Base-by-base conservation (phyloP, 2,113 vertebrate species). In the Crotophaga sulcirostris region DNA sequence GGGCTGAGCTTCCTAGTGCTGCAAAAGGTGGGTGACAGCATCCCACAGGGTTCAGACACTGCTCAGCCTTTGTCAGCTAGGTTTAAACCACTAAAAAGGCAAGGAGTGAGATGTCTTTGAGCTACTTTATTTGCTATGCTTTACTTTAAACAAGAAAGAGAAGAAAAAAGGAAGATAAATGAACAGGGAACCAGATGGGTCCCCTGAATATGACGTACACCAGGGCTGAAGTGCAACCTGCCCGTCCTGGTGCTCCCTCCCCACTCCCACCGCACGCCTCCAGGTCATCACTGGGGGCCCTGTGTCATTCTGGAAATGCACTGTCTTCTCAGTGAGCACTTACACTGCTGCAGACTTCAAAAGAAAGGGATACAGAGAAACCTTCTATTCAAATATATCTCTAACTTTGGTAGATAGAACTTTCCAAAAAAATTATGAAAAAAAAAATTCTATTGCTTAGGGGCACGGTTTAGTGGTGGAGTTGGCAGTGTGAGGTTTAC, bases 141-240 rank as follows among this genome's bases (percentile, higher is more conserved):
- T 77, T 33, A 25, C 29, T 90, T 60, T 36, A 52, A 54, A 54
- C 12, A 34, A 36, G 64, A 34, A 40, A 72, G 20, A 54, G 38
- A 77, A 33, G 28, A 18, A 16, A 45, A 45, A 68, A 44, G 28
- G n/a, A 33, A 52, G 40, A 23, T 38, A 44, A 54, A 84, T 3
- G 16, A 23, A 12, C 29, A 47, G 59, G n/a, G 28, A 34, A 33
- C 12, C 1, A 3, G 47, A 45, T 1, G 4, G 36, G 40, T 29
- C 18, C 29, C 26, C 68, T 1, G 2, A 38, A 28, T 5, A 7
- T 23, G 49, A 25, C 31, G 19, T 2, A 5, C 0, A 7, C n/a
- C 10, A 13, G 38, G 62, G 69, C 55, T 77, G 52, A 42, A 28
- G 26, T 4, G 9, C 28, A 21, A 7, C 60, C 36, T 28, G 18